phyloP scores from a whole-genome alignment of 2,113 vertebrate genomes.

The Ia io region DNA sequence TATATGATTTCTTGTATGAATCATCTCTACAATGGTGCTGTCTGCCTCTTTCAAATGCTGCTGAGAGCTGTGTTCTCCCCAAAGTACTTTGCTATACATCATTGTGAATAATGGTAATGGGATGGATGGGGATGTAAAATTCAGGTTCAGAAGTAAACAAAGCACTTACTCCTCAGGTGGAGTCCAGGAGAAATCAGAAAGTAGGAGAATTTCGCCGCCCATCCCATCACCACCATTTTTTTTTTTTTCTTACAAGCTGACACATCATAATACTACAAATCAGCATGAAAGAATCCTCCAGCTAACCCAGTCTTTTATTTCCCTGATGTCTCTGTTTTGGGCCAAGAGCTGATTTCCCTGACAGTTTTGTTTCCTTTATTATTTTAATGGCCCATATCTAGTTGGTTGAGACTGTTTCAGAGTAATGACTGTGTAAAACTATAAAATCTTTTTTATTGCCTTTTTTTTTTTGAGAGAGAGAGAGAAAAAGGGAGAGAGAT shows the following conservation, averaged over 20 bases:
- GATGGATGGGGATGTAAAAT: conserved; percentile 54
- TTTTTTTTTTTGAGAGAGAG: background rate
- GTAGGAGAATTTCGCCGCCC: background rate
- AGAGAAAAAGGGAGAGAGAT: background rate
- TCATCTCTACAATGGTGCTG: conserved; percentile 63
- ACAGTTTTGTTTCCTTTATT: conserved; percentile 10
- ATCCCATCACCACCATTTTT: background rate
- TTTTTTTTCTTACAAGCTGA: background rate
- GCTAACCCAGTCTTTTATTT: conserved; percentile 14
- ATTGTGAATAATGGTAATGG: conserved; percentile 58
- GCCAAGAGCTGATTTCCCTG: background rate
- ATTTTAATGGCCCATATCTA: background rate
- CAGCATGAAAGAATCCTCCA: background rate
- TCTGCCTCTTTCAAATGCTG: conserved; percentile 63
- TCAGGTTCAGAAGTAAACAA: conserved; percentile 65
- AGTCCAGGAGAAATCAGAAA: background rate
- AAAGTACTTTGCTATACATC: conserved; percentile 62
- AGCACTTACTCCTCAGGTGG: conserved; percentile 11
- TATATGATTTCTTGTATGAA: conserved; percentile 50
- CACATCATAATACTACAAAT: background rate
- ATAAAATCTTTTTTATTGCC: background rate
- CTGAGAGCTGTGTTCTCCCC: conserved; percentile 56
- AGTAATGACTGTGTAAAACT: background rate
- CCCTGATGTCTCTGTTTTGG: conserved; percentile 10
- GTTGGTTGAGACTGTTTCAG: background rate